Percentiles rank a stretch among this genome's conserved stretches.
Conservation (phyloP, 2,113 vertebrate species). For the Delphinapterus leucas region DNA sequence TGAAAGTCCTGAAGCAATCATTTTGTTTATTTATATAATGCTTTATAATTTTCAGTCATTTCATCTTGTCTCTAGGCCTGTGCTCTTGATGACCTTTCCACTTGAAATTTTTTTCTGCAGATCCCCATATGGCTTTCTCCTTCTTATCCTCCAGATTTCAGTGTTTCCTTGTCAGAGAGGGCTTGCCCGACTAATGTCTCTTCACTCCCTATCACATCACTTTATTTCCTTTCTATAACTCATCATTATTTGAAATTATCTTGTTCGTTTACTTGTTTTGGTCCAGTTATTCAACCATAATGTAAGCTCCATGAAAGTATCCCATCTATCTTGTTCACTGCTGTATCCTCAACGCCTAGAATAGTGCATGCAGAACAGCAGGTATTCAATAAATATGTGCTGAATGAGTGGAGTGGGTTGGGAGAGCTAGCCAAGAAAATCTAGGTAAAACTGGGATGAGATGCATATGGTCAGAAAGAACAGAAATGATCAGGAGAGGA, state of each 20-base stretch:
- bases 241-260: not conserved
- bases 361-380: not conserved
- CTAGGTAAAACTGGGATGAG: not conserved
- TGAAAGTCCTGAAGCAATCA: not conserved
- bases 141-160: not conserved
- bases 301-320: not conserved
- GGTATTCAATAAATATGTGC: not conserved
- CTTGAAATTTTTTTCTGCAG: not conserved
- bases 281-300: not conserved
- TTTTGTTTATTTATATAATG: not conserved
- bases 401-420: not conserved
- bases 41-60: not conserved
- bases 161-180: not conserved
- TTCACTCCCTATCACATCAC: not conserved
- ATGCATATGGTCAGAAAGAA: not conserved
- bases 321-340: not conserved
- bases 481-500: slow-evolving; percentile 36
- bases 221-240: not conserved
- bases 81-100: not conserved
- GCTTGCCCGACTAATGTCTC: not conserved
- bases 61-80: not conserved
- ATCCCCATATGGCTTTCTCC: not conserved
- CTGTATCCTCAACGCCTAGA: not conserved
- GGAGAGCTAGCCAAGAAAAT: not conserved
- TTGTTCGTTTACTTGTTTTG: not conserved